Evolutionary conservation across 1,140 invertebrate genomes (phyloP).

Genomic region (Drosophila kepulauana): DNA sequence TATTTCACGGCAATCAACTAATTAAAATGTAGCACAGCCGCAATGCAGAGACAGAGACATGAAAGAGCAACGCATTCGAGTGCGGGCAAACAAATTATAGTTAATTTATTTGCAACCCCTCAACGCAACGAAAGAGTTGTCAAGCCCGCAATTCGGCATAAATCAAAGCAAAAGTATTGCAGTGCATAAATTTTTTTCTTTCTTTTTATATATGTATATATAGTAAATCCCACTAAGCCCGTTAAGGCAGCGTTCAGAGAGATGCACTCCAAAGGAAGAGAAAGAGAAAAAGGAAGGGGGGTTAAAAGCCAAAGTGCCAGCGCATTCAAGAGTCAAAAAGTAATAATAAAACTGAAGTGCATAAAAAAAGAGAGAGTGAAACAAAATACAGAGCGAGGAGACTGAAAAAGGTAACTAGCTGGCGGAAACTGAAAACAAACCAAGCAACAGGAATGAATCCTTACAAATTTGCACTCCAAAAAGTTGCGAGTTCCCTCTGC

Average conservation of each 20-base stretch:
- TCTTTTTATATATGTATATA: neutral
- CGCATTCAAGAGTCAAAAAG: conserved; percentile 40
- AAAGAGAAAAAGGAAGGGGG: neutral
- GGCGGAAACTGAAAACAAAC: conserved; percentile 20
- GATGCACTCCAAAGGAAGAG: too few relatives aligned
- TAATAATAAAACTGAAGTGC: conserved; percentile 38
- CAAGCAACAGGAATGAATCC: conserved; percentile 38
- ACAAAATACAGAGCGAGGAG: neutral
- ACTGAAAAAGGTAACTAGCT: conserved; percentile 6
- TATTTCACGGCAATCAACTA: conserved; percentile 17
- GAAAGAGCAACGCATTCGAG: conserved; percentile 9
- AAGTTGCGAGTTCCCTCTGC: conserved; percentile 10
- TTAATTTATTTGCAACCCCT: conserved; percentile 29
- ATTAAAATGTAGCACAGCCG: conserved; percentile 31
- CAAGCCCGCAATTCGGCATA: conserved; percentile 14
- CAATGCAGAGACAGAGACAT: conserved; percentile 31
- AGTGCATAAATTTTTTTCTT: conserved; percentile 27
- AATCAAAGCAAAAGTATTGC: conserved; percentile 15
- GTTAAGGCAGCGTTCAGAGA: neutral
- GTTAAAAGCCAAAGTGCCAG: conserved; percentile 23
- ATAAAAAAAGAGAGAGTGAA: conserved; percentile 4
- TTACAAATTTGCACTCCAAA: conserved; percentile 42
- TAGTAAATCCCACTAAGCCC: conserved; percentile 4
- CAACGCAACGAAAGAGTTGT: neutral
- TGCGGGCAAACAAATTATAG: conserved; percentile 25